Evolutionary conservation across 2,888 invertebrate genomes (phyloP).

Genomic region (Hoplodrina ambigua): DNA sequence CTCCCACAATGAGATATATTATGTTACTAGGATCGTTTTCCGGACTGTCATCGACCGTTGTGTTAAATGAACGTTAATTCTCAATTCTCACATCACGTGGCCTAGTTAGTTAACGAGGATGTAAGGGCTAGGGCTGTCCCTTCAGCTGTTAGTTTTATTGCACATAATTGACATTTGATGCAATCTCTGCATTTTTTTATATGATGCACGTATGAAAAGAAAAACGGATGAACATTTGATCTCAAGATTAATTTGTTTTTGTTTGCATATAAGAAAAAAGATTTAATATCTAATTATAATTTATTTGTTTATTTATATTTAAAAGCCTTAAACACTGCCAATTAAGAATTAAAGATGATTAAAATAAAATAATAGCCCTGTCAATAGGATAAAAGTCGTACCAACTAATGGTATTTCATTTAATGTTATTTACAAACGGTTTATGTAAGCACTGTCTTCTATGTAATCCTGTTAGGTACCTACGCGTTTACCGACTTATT

Average conservation of each 20-base stretch:
- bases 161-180: neutral
- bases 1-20: conserved; percentile 26
- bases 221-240: too few relatives aligned
- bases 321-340: too few relatives aligned
- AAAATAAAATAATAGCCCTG: neutral
- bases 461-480: conserved; percentile 45
- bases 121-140: conserved; percentile 48
- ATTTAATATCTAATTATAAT: too few relatives aligned
- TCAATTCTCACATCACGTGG: conserved; percentile 34
- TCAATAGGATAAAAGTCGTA: neutral
- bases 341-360: too few relatives aligned
- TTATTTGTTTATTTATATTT: too few relatives aligned
- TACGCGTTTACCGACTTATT: conserved; percentile 30
- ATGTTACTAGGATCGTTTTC: conserved; percentile 28
- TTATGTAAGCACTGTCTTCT: conserved; percentile 25
- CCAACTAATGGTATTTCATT: conserved; percentile 21
- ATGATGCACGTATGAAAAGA: too few relatives aligned
- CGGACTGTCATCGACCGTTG: conserved; percentile 42
- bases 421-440: conserved; percentile 35
- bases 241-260: neutral
- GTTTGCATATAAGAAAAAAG: too few relatives aligned
- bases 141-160: conserved; percentile 1
- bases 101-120: conserved; percentile 60
- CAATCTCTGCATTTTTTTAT: too few relatives aligned
- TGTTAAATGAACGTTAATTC: conserved; percentile 58